Evolutionary conservation across 2,113 vertebrate species (phyloP), one percentile per base, ranked within the genome.

Genomic region (Ailuropoda melanoleuca): DNA sequence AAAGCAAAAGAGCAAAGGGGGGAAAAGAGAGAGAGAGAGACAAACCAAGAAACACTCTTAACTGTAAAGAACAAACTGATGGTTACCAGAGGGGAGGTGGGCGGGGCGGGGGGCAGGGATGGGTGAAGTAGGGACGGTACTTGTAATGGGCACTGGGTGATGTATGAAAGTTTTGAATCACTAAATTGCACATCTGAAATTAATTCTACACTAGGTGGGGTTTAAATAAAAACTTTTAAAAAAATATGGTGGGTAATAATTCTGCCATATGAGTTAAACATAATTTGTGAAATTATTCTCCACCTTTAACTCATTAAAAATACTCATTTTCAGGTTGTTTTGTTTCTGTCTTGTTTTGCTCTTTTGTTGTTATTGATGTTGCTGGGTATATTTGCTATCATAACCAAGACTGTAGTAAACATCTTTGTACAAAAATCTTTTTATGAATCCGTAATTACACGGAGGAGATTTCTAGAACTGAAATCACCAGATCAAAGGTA

Each of bases 301-400:
- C 58, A 56, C 78, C 55, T 98, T 96, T 75, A 82, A 43, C 23
- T 92, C 23, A 90, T 75, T 53, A 89, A 23, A 39, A 93, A 89
- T 55, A 75, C 31, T 80, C 58, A 5, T 72, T 82, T 26, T 26
- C 21, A 94, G 9, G 23, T 15, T 74, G 66, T 84, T 88, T 86
- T 72, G 15, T 31, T 50, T 86, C 70, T 8, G 24, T 58, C 62
- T 74, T 60, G 1, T 64, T 43, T 92, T 70, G 7, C 18, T 72
- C 4, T 96, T 78, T 74, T 66, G 6, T 62, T 60, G 26, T 29
- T 91, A 55, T 26, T 78, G 31, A 74, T n/a, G 31, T 50, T 66
- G 19, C 37, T 68, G 17, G 11, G 26, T n/a, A 87, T 93, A 92
- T 64, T 95, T 95, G 34, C 15, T 77, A 15, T 60, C 31, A 39